Conservation (phyloP, 1,140 invertebrate species). For the Condylostylus longicornis region DNA sequence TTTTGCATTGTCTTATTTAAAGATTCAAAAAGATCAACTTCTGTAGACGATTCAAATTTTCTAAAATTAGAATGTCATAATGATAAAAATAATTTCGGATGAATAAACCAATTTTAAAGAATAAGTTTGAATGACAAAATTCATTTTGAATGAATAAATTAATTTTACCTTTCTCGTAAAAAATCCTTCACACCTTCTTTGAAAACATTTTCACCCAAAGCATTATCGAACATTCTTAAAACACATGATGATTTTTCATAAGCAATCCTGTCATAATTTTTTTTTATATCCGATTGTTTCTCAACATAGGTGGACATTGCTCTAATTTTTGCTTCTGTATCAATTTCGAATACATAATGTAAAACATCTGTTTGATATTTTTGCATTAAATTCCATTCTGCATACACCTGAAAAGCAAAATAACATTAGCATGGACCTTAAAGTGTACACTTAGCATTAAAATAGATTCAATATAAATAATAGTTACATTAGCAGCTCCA, state of each 20-base stretch:
- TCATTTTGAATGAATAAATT: constrained; percentile 7
- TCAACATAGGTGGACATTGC: constrained; percentile 56
- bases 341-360: constrained; percentile 46
- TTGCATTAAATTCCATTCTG: constrained; percentile 61
- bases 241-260: constrained; percentile 49
- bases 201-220: constrained; percentile 28
- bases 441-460: too few species aligned
- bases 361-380: constrained; percentile 56
- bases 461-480: too few species aligned
- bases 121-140: background rate
- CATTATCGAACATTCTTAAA: constrained; percentile 36
- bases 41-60: constrained; percentile 37
- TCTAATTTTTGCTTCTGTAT: constrained; percentile 45
- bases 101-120: too few species aligned
- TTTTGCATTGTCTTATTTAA: constrained; percentile 40
- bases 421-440: too few species aligned
- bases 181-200: constrained; percentile 23
- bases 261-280: constrained; percentile 64
- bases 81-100: too few species aligned
- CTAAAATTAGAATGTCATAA: too few species aligned
- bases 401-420: constrained; percentile 38
- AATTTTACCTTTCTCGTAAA: constrained; percentile 30
- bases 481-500: constrained; percentile 34
- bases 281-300: constrained; percentile 52
- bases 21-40: constrained; percentile 48